A percentile compares a stretch with the other conserved stretches of the same genome.
phyloP scores from a whole-genome alignment of 2,113 vertebrate genomes.

The Poeciliopsis turrubarensis region DNA sequence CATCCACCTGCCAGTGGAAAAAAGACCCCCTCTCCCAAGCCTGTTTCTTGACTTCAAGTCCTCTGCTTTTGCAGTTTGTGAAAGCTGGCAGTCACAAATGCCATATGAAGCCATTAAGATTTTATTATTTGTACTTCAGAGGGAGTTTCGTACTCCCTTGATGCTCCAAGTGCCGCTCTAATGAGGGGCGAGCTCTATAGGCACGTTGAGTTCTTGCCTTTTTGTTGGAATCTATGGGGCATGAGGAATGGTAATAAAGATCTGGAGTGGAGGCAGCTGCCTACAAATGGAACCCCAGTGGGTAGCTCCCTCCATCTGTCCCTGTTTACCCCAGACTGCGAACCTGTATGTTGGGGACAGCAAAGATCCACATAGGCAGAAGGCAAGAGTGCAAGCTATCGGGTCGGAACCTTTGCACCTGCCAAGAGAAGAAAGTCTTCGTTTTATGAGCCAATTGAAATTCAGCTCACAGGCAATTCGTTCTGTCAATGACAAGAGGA shows the following conservation, averaged over 20 bases:
- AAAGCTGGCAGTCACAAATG: conserved; percentile 12
- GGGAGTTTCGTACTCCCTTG: conserved; percentile 29
- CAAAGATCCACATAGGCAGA: conserved; percentile 58
- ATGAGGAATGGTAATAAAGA: conserved; percentile 38
- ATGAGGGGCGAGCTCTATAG: conserved; percentile 11
- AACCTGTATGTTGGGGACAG: conserved; percentile 60
- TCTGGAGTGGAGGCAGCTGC: conserved; percentile 12
- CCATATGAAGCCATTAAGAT: conserved; percentile 35
- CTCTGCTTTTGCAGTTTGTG: conserved; percentile 27
- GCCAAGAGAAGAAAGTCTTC: conserved; percentile 74
- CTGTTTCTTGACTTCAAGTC: not conserved
- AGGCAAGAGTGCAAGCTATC: conserved; percentile 50
- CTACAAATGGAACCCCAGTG: conserved; percentile 27
- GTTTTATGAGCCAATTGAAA: conserved; percentile 77
- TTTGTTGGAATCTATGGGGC: conserved; percentile 19
- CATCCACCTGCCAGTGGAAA: too few relatives aligned
- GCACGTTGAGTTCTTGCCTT: conserved; percentile 4
- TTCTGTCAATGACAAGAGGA: conserved; percentile 75
- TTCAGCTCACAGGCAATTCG: conserved; percentile 71
- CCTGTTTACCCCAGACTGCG: conserved; percentile 65
- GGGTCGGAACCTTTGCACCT: conserved; percentile 70
- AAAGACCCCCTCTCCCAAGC: too few relatives aligned
- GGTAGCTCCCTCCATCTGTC: conserved; percentile 66
- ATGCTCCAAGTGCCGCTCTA: conserved; percentile 12
- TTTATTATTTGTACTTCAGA: conserved; percentile 44